Base-by-base conservation (phyloP, 2,797 vertebrate species). In the Tragopan temminckii region DNA sequence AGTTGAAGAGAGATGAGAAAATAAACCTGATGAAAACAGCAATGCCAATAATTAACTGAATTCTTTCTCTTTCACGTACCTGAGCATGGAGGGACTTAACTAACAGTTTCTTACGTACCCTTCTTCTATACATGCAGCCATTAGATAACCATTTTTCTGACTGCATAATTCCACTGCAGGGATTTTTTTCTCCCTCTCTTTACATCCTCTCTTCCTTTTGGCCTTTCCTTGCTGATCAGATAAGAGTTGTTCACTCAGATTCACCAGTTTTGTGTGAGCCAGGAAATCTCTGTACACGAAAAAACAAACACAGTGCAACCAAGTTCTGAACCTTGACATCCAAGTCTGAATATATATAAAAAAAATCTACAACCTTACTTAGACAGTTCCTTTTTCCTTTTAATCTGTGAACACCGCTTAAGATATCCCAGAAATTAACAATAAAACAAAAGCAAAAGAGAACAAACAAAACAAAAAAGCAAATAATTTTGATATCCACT, bases 371-470 rank as follows among this genome's bases (percentile, higher is more conserved):
- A 31, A n/a, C 11, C 1, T 76, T 40, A 31, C 16, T 35, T 14
- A 61, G 13, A 13, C 57, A 2, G 25, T 63, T 20, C 7, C 5
- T 70, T 89, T 66, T 80, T 25, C 24, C 77, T 63, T 88, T 63
- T 85, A 36, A 35, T 2, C 0, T 13, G 14, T 42, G 29, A 74
- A 55, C 29, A 18, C 3, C 0, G 0, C 38, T 14, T 57, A 76
- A 88, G 31, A 72, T 9, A 57, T 11, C 7, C 24, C 11, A 48
- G n/a, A 74, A 25, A 16, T 42, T 74, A 67, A 79, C 12, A 77
- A 18, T 13, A 42, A 90, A 90, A 40, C 17, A 29, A 29, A 29
- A 40, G 19, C 59, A 62, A 25, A 59, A 24, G 8, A 35, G 36
- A 61, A 18, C 50, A 52, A 55, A n/a, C 6, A 12, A 55, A n/a